phyloP scores from a whole-genome alignment of 2,113 vertebrate genomes.

The Saccopteryx bilineata region DNA sequence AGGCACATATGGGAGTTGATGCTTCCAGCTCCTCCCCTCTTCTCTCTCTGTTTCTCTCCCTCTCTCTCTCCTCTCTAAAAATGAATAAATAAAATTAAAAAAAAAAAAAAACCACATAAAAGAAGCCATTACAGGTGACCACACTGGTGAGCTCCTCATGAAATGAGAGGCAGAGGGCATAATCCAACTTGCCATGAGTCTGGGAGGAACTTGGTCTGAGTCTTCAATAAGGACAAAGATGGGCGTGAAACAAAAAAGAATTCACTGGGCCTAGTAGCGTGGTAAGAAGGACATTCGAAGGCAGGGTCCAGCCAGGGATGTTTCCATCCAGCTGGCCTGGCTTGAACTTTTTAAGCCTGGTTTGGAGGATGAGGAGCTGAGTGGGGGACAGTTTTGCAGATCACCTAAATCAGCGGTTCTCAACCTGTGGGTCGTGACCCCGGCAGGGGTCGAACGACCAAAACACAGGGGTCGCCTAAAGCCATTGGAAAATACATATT shows the following conservation, averaged over 20 bases:
- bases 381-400: not conserved
- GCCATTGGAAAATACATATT: too few species aligned
- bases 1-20: too few species aligned
- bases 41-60: too few species aligned
- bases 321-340: not conserved
- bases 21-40: too few species aligned
- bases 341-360: not conserved
- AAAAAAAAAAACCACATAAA: fast-evolving
- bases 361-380: fast-evolving
- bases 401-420: not conserved
- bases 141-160: fast-evolving
- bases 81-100: too few species aligned
- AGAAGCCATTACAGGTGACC: fast-evolving
- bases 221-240: not conserved
- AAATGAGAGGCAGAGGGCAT: too few species aligned
- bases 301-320: not conserved
- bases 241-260: not conserved
- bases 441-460: too few species aligned
- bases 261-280: fast-evolving
- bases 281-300: not conserved
- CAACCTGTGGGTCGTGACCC: too few species aligned
- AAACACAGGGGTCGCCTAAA: too few species aligned
- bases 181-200: fast-evolving
- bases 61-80: too few species aligned
- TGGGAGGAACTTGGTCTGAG: not conserved